These are phyloP conservation scores for Danaus plexippus DNA, from an alignment of 1,140 invertebrate species.

Conservation along the genomic window DNA sequence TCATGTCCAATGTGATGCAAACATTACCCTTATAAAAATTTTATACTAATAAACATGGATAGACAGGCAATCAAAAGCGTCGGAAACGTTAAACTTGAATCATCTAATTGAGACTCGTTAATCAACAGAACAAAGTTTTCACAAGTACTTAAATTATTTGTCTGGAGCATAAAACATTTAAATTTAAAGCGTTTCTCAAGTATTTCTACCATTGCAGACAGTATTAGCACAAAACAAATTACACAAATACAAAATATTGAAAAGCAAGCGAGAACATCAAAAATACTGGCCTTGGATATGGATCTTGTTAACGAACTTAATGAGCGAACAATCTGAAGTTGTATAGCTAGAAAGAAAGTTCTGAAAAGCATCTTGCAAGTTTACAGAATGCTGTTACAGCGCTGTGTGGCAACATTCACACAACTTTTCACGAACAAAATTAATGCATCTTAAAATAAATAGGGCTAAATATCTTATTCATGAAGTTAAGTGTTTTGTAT, in stretches of 20 bases:
- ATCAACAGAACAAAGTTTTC: constrained; percentile 65
- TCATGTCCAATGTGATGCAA: constrained; percentile 6
- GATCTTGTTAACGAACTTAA: constrained; percentile 65
- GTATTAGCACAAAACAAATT: constrained; percentile 52
- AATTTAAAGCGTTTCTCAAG: constrained; percentile 61
- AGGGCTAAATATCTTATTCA: constrained; percentile 27
- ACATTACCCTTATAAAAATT: not conserved
- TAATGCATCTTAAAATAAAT: constrained; percentile 51
- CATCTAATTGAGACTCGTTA: constrained; percentile 64
- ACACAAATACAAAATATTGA: constrained; percentile 62
- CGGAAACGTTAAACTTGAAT: constrained; percentile 60
- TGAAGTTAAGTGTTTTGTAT: constrained; percentile 24
- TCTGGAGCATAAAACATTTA: constrained; percentile 65
- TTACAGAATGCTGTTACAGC: constrained; percentile 51
- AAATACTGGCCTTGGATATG: constrained; percentile 53
- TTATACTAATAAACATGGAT: constrained; percentile 20
- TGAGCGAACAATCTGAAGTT: constrained; percentile 56
- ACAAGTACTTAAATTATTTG: constrained; percentile 67
- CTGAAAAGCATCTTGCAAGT: constrained; percentile 49
- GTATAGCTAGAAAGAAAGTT: constrained; percentile 43
- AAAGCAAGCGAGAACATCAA: constrained; percentile 56
- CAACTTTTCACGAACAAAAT: constrained; percentile 39
- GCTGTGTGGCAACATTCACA: constrained; percentile 30
- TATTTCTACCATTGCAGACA: constrained; percentile 53
- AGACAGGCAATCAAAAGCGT: constrained; percentile 51